Base-by-base conservation (phyloP, 2,113 vertebrate species). In the Ptychochromis oligacanthus region DNA sequence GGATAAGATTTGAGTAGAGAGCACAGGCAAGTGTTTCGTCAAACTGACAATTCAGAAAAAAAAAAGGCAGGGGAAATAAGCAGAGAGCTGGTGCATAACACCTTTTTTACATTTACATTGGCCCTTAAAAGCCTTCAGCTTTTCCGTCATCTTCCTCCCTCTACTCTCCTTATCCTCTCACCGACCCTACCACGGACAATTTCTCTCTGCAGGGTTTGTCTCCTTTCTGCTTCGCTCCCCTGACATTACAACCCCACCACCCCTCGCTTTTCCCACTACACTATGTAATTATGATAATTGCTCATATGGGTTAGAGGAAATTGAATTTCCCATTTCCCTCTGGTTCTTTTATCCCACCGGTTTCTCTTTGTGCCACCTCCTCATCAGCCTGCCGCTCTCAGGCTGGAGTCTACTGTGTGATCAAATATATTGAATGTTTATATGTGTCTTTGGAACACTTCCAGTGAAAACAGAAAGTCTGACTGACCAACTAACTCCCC, bases 211-310 rank as follows among this genome's bases (percentile, higher is more conserved):
- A 26, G 84, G 80, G 78, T 87, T 84, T 11, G n/a, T 82, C 82
- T 86, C 79, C 82, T 89, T 86, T 91, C 80, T 85, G 86, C 86
- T 87, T 86, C 28, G 8, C 82, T 85, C 84, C 80, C 65, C 82
- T 83, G 74, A 89, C 85, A 90, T 88, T 81, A 86, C 76, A 85
- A 76, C 84, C 74, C 55, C 82, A 28, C 67, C 31, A 18, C 49
- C 79, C 56, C n/a, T 55, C 15, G 31, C 79, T 46, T 86, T 87
- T 84, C 77, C 86, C 79, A 84, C 79, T 58, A 85, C 88, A 85
- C 87, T 89, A 61, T 89, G 90, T 93, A 87, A 93, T 93, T 92
- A 93, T 89, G 76, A 91, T 93, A 92, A 93, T 89, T 94, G 91
- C 92, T 91, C 83, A 84, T 83, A 87, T 75, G 87, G 81, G 81